Percentiles rank a stretch among this genome's conserved stretches.
Evolutionary conservation across 2,888 invertebrate genomes (phyloP).

Genomic region (Phyllotreta striolata): DNA sequence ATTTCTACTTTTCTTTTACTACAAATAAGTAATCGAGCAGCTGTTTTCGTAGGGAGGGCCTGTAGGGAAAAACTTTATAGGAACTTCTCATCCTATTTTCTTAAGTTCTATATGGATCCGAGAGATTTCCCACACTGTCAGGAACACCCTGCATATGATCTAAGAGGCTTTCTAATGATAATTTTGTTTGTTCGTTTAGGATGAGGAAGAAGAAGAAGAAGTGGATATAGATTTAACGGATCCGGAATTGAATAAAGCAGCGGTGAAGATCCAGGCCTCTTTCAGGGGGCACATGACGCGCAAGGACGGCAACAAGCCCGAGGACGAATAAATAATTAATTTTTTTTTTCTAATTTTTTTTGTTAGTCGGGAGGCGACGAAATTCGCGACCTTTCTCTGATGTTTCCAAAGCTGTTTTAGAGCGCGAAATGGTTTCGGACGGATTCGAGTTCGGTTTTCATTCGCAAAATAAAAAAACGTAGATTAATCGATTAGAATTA

Average conservation of each 20-base stretch:
- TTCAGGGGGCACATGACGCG: conserved; percentile 91
- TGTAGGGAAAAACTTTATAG: too few species aligned
- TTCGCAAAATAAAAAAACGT: too few species aligned
- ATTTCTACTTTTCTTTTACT: too few species aligned
- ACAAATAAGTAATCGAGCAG: too few species aligned
- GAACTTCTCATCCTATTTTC: too few species aligned
- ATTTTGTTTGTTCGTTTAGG: background rate
- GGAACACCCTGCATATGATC: too few species aligned
- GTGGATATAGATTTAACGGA: conserved; percentile 86
- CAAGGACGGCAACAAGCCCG: conserved; percentile 66
- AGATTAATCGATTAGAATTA: too few species aligned
- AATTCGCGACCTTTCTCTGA: conserved; percentile 2
- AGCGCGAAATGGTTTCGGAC: background rate
- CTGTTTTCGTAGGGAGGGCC: too few species aligned
- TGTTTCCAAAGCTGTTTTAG: background rate
- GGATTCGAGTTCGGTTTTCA: too few species aligned
- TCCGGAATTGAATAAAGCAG: conserved; percentile 88
- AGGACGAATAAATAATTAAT: conserved; percentile 20
- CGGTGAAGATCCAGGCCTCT: conserved; percentile 91
- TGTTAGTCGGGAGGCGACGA: conserved; percentile 17
- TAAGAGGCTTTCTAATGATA: background rate
- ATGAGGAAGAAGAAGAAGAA: conserved; percentile 65
- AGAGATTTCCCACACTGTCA: too few species aligned
- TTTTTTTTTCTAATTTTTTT: conserved; percentile 8
- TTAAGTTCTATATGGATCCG: too few species aligned